Base-by-base conservation (phyloP, 1,140 invertebrate genomes). In the Drosophila ogumai region DNA sequence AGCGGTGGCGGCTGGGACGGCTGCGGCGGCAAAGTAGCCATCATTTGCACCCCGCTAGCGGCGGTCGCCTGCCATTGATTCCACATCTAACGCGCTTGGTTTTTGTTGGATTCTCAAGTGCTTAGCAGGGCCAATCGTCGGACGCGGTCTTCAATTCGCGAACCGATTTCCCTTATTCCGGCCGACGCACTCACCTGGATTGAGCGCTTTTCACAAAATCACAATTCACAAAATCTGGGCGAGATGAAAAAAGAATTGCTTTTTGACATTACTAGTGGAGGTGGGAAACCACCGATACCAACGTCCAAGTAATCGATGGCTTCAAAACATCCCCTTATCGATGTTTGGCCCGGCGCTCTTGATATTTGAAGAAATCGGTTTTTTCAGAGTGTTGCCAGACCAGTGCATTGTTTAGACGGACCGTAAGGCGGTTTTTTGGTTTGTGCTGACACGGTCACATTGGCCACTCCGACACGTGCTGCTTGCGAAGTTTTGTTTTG, bases 1-100 rank as follows among this genome's bases (percentile, higher is more conserved):
- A 87, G 63, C n/a, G 85, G 79, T 2, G 90, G 90, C 41, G 90
- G 88, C 47, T 75, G 34, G 15, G 90, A 57, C 3, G 90, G 85
- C 49, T 90, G 86, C 10, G 86, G 86, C 8, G 84, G 82, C 25
- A 64, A 59, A 6, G 13, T 22, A 13, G 75, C 75, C 10, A 67
- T 31, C 19, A 81, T 73, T 15, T 81, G 55, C 19, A 67, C 73
- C 8, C 46, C 67, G 17, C 74, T 49, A 31, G 52, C 56, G 17
- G 75, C 36, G 28, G 75, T 54, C 28, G 57, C 56, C n/a, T 82
- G 61, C 90, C 90, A 91, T 60, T 81, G 90, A 59, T 69, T 82
- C 90, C 86, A 91, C 90, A 91, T 91, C 54, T 13, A 22, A 13
- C n/a, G 34, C 52, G 34, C 22, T 54, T 44, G 56, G 3, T 22